Percentiles rank a stretch among this genome's conserved stretches.
phyloP scores from a whole-genome alignment of 2,888 invertebrate genomes.

The Aphidoletes aphidimyza region DNA sequence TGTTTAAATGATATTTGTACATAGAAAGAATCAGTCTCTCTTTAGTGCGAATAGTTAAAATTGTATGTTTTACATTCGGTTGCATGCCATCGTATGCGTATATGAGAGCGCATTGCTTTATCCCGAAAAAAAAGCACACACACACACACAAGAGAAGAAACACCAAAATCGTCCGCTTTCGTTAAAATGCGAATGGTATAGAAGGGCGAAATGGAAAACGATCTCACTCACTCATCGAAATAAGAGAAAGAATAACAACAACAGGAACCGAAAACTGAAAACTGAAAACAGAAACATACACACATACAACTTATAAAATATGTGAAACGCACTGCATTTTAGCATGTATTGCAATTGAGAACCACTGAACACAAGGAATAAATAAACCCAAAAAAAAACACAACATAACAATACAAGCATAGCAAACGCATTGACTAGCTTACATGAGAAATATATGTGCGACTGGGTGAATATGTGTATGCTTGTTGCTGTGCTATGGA shows the following conservation, averaged over 20 bases:
- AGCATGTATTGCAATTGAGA: slow-evolving; percentile 33
- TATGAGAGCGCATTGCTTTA: slow-evolving; percentile 1
- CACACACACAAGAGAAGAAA: too few species aligned
- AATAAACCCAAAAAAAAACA: slow-evolving; percentile 9
- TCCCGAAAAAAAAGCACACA: too few species aligned
- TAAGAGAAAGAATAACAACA: slow-evolving; percentile 8
- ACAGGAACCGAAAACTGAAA: slow-evolving; percentile 7
- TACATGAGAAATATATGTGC: neutral
- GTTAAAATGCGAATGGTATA: slow-evolving; percentile 34
- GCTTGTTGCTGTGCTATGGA: too few species aligned
- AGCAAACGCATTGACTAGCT: slow-evolving; percentile 16
- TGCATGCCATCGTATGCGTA: slow-evolving; percentile 8
- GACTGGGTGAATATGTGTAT: neutral
- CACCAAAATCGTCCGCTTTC: neutral
- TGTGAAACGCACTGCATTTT: slow-evolving; percentile 4
- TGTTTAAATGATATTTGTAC: neutral
- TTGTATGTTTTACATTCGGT: neutral
- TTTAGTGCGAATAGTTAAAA: slow-evolving; percentile 12
- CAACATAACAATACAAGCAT: slow-evolving; percentile 48
- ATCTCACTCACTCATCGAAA: slow-evolving; percentile 18
- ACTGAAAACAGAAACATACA: neutral
- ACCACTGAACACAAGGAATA: neutral
- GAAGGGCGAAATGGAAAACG: slow-evolving; percentile 51
- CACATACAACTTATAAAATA: neutral
- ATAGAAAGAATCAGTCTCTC: slow-evolving; percentile 12